Percentiles rank a stretch among this genome's conserved stretches.
Conservation (phyloP, 1,140 invertebrate genomes). For the Homarus americanus region DNA sequence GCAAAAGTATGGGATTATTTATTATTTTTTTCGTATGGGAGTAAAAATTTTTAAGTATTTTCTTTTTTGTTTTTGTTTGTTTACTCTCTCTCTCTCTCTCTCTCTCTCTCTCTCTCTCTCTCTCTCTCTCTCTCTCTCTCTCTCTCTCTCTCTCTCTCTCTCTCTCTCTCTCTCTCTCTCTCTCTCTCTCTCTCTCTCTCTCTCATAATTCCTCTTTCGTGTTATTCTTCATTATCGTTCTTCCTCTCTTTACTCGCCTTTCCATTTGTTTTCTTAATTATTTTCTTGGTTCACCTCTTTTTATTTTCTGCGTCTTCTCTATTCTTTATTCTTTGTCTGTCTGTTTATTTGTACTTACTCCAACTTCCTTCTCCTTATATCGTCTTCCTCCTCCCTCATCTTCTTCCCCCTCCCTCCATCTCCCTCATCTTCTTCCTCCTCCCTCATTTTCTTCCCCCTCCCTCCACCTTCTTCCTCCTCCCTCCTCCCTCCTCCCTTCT, state of each 20-base stretch:
- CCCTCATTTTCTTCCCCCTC: not conserved
- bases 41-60: too few species aligned
- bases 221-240: not conserved
- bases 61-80: too few species aligned
- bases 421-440: not conserved
- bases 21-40: too few species aligned
- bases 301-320: not conserved
- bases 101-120: constrained; percentile 26
- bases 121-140: constrained; percentile 12
- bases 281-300: not conserved
- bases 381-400: not conserved
- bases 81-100: constrained; percentile 4
- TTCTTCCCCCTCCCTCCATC: not conserved
- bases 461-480: not conserved
- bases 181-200: not conserved
- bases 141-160: not conserved
- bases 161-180: not conserved
- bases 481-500: not conserved
- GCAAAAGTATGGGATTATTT: too few species aligned
- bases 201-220: not conserved
- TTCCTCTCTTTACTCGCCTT: not conserved
- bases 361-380: not conserved
- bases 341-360: not conserved
- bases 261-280: not conserved
- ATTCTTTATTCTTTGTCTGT: not conserved